phyloP scores from a whole-genome alignment of 2,113 vertebrate species.

The Poicephalus meyeri region DNA sequence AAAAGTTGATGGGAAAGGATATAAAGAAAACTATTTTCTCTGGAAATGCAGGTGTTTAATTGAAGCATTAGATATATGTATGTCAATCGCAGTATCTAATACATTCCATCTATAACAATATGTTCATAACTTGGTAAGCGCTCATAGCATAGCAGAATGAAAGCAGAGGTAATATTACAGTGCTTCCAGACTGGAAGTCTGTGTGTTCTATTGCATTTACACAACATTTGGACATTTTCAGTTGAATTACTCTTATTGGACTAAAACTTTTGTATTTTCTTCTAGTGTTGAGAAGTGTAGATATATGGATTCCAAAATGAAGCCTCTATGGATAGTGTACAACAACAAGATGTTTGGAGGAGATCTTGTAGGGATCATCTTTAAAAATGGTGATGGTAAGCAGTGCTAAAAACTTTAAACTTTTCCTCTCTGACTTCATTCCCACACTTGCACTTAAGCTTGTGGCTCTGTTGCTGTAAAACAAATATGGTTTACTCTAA shows the following conservation, averaged over 20 bases:
- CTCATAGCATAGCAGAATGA: background rate
- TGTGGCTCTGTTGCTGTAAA: background rate
- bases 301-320: constrained; percentile 99
- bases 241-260: background rate
- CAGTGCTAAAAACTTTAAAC: background rate
- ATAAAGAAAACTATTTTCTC: background rate
- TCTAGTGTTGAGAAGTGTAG: constrained; percentile 93
- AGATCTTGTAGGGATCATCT: constrained; percentile 93
- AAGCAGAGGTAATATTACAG: background rate
- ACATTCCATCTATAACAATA: background rate
- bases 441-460: background rate
- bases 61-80: background rate
- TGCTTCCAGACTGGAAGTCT: background rate
- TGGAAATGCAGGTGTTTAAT: background rate
- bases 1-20: background rate
- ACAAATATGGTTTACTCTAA: background rate
- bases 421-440: background rate
- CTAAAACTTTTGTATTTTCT: background rate
- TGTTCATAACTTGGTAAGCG: background rate
- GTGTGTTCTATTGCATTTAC: background rate
- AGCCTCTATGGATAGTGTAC: constrained; percentile 97
- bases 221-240: background rate
- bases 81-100: background rate
- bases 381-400: constrained; percentile 98
- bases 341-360: constrained; percentile 91